Evolutionary conservation across 2,888 invertebrate genomes (phyloP).

Genomic region (Phorcus lineatus): DNA sequence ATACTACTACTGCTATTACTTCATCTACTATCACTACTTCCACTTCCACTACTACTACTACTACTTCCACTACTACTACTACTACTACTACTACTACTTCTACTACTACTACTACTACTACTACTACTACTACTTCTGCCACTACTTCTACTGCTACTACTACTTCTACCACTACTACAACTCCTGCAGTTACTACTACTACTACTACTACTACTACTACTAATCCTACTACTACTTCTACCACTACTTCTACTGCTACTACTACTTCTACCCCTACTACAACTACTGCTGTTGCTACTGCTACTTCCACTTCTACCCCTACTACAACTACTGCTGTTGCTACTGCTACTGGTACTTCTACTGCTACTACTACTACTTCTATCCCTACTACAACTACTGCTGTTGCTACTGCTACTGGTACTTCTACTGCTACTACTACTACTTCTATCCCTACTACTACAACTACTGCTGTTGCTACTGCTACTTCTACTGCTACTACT

Average conservation of each 20-base stretch:
- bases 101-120: constrained; percentile 31
- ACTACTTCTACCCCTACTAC: not conserved
- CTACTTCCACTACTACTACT: constrained; percentile 28
- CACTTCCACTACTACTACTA: not conserved
- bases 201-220: constrained; percentile 23
- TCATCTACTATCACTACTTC: not conserved
- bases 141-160: constrained; percentile 17
- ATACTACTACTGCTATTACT: too few species aligned
- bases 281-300: constrained; percentile 29
- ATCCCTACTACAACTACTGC: not conserved
- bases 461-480: not conserved
- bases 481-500: too few species aligned
- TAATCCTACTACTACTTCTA: constrained; percentile 20
- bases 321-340: not conserved
- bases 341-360: not conserved
- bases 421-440: not conserved
- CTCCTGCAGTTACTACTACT: constrained; percentile 21
- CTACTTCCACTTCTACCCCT: constrained; percentile 28
- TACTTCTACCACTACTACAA: constrained; percentile 13
- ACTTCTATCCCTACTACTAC: not conserved
- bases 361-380: constrained; percentile 1
- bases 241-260: not conserved
- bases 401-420: not conserved
- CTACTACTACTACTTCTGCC: constrained; percentile 29
- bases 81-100: constrained; percentile 30